Evolutionary conservation across 92 coral and sea anemone genomes (phyloP).

Genomic region (Porites divaricata): DNA sequence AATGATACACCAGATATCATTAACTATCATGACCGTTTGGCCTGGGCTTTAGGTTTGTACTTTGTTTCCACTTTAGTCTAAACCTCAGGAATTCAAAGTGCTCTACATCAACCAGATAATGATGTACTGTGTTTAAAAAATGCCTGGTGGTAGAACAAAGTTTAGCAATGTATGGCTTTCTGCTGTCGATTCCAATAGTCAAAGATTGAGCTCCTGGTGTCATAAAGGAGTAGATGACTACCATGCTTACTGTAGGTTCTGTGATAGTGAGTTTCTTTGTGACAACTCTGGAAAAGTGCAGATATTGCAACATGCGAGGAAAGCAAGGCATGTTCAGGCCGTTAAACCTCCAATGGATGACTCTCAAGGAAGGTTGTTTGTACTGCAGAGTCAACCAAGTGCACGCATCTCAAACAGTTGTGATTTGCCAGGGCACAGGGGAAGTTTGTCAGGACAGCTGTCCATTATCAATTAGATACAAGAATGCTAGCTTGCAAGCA

Average conservation of each 20-base stretch:
- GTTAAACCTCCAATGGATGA: slow-evolving; percentile 47
- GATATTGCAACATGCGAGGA: slow-evolving; percentile 54
- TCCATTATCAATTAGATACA: slow-evolving; percentile 50
- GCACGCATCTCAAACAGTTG: slow-evolving; percentile 44
- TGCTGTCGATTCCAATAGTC: slow-evolving; percentile 51
- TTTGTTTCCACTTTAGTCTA: slow-evolving; percentile 7
- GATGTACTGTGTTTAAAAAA: slow-evolving; percentile 16
- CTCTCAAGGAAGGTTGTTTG: slow-evolving; percentile 55
- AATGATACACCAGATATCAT: slow-evolving; percentile 22
- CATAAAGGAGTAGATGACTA: slow-evolving; percentile 54
- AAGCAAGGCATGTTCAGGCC: slow-evolving; percentile 63
- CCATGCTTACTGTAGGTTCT: slow-evolving; percentile 59
- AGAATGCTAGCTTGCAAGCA: slow-evolving; percentile 26
- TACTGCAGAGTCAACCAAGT: slow-evolving; percentile 51
- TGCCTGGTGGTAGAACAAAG: slow-evolving; percentile 40
- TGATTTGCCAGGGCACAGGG: slow-evolving; percentile 35
- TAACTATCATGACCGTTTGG: neutral
- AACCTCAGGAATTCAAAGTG: slow-evolving; percentile 13
- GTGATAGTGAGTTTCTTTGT: slow-evolving; percentile 52
- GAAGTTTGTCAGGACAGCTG: slow-evolving; percentile 27
- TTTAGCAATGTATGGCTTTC: slow-evolving; percentile 53
- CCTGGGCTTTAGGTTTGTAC: slow-evolving; percentile 11
- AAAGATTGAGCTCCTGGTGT: slow-evolving; percentile 52
- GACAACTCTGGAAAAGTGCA: slow-evolving; percentile 61
- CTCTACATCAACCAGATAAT: slow-evolving; percentile 17